Base-by-base conservation (phyloP, 2,888 invertebrate genomes). In the Philereme vetulata region DNA sequence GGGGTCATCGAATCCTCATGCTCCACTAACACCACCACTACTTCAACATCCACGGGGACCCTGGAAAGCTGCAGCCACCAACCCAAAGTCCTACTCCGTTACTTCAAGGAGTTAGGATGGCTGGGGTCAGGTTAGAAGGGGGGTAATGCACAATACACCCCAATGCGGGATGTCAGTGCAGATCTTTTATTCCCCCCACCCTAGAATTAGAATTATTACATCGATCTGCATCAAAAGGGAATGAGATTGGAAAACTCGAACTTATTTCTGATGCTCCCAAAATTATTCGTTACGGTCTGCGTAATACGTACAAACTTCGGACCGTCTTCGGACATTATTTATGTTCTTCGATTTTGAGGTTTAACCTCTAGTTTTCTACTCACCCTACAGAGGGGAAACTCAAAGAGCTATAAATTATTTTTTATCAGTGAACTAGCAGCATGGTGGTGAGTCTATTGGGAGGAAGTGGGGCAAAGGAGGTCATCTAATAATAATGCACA, bases 341-440 rank as follows among this genome's bases (percentile, higher is more conserved):
- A 66, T 64, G 55, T 62, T 64, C 58, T 51, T 59, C 61, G 52
- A 59, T 56, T 42, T 45, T 59, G 64, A 65, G 52, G 66, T 44
- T 35, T 47, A 63, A 64, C 66, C 56, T 52, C 62, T 70, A 73
- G 65, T 74, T 76, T 74, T 51, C 64, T 62, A 70, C 70, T 69
- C 72, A 63, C 67, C 38, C 67, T 72, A 56, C 51, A 32, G 55
- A 58, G 52, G 56, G 55, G 56, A 67, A 80, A 74, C 74, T 70
- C 67, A 72, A 80, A 82, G 61, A 72, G 72, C 70, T 68, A 75
- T 84, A 80, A 83, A 82, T 81, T 56, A 38, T 68, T 68, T 72
- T 65, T 73, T 72, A 72, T 76, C 71, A 52, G 54, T 44, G 45
- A 52, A 62, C 66, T 64, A 67, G 52, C 48, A 64, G 68, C 60